Evolutionary conservation across 2,113 vertebrate species (phyloP).

Genomic region (Trogon melanurus): DNA sequence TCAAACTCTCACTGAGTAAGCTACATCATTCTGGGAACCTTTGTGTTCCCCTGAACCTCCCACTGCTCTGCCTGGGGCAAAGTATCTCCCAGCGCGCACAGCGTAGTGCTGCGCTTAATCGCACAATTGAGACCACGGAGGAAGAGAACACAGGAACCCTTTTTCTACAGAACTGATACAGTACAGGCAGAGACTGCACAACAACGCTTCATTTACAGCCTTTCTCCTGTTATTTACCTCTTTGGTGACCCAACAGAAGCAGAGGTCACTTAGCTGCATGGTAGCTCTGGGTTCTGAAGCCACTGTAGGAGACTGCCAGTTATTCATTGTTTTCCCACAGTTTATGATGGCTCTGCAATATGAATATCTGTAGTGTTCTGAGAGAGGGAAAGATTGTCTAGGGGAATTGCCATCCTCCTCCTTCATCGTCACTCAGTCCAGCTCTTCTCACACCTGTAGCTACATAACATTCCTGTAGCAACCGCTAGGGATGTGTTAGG

Average conservation of each 20-base stretch:
- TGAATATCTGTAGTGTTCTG: conserved; percentile 46
- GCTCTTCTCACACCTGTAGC: background rate
- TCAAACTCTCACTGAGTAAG: background rate
- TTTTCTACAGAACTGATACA: conserved; percentile 67
- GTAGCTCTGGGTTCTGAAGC: conserved; percentile 57
- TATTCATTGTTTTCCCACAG: conserved; percentile 69
- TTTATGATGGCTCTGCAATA: conserved; percentile 46
- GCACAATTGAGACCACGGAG: background rate
- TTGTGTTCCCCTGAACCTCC: conserved; percentile 33
- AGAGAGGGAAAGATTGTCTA: background rate
- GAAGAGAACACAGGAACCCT: conserved; percentile 57
- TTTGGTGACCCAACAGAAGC: conserved; percentile 66
- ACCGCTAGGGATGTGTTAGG: background rate
- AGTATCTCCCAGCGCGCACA: background rate
- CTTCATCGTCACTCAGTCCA: background rate
- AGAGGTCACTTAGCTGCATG: conserved; percentile 71
- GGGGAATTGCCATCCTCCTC: background rate
- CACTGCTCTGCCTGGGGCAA: conserved; percentile 34
- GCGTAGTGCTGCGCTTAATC: rapidly evolving
- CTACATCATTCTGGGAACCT: background rate
- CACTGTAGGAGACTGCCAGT: conserved; percentile 60
- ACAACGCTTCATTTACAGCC: conserved; percentile 68
- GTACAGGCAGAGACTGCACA: conserved; percentile 51
- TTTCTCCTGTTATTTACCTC: conserved; percentile 69
- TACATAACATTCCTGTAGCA: background rate